A percentile compares a stretch with the other conserved stretches of the same genome.
These are phyloP conservation scores for Pristis pectinata DNA, from an alignment of 2,797 vertebrate genomes.

Conservation along the genomic window DNA sequence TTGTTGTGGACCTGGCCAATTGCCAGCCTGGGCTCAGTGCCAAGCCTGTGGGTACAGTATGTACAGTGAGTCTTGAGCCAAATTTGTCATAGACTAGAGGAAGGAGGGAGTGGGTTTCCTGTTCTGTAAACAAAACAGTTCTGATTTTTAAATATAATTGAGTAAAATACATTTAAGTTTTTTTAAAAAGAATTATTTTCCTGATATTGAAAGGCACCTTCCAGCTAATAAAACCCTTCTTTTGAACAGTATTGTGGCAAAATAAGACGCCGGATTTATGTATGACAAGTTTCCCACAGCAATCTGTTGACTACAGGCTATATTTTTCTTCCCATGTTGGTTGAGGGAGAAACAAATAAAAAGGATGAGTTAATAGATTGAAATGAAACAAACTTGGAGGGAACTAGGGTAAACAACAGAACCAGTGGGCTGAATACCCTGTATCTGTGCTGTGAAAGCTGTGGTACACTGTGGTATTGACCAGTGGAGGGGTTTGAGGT, in stretches of 20 bases:
- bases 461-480: neutral
- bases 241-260: neutral
- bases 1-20: slow-evolving; percentile 72
- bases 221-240: neutral
- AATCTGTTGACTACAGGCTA: neutral
- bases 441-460: neutral
- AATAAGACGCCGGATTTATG: neutral
- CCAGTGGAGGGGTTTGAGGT: neutral
- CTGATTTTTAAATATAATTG: slow-evolving; percentile 14
- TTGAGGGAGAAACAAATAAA: too few species aligned
- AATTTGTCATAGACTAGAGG: slow-evolving; percentile 61
- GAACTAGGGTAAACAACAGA: neutral
- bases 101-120: slow-evolving; percentile 41
- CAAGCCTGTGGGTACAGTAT: slow-evolving; percentile 93
- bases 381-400: neutral
- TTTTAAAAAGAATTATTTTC: too few species aligned
- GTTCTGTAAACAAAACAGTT: slow-evolving; percentile 36
- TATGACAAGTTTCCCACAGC: neutral
- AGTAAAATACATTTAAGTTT: neutral
- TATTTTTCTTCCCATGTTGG: neutral
- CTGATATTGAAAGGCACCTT: too few species aligned
- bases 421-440: neutral
- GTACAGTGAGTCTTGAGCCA: slow-evolving; percentile 88
- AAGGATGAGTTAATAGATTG: neutral
- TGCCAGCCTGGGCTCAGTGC: slow-evolving; percentile 75